Percentiles rank a stretch among this genome's conserved stretches.
Conservation (phyloP, 1,140 invertebrate species). For the Trichomalopsis sarcophagae region DNA sequence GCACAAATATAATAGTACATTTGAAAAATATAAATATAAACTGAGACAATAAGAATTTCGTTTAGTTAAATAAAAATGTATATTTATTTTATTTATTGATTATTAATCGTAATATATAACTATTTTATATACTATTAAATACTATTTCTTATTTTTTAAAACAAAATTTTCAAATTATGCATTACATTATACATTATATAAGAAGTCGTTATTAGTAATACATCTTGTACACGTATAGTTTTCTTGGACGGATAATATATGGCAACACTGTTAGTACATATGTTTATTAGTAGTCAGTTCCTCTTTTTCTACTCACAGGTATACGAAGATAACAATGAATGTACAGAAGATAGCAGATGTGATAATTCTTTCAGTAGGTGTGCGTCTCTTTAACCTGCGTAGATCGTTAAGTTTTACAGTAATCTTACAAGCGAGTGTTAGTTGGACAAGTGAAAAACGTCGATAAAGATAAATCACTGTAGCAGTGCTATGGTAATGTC, state of each 20-base stretch:
- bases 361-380: background rate
- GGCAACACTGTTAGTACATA: slow-evolving; percentile 25
- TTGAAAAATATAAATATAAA: too few species aligned
- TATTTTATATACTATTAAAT: too few species aligned
- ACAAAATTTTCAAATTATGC: too few species aligned
- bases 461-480: background rate
- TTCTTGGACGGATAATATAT: slow-evolving; percentile 35
- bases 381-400: background rate
- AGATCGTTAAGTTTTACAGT: background rate
- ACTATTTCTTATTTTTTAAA: too few species aligned
- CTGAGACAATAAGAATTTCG: too few species aligned
- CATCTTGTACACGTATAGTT: background rate
- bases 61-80: too few species aligned
- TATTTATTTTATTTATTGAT: too few species aligned
- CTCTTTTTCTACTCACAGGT: background rate
- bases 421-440: background rate
- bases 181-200: too few species aligned
- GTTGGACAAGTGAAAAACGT: background rate
- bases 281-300: background rate
- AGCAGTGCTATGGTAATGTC: background rate
- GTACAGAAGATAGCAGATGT: background rate
- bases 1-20: too few species aligned
- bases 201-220: background rate
- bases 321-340: background rate
- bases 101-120: too few species aligned